Base-by-base conservation (phyloP, 2,113 vertebrate genomes). In the Cavia porcellus region DNA sequence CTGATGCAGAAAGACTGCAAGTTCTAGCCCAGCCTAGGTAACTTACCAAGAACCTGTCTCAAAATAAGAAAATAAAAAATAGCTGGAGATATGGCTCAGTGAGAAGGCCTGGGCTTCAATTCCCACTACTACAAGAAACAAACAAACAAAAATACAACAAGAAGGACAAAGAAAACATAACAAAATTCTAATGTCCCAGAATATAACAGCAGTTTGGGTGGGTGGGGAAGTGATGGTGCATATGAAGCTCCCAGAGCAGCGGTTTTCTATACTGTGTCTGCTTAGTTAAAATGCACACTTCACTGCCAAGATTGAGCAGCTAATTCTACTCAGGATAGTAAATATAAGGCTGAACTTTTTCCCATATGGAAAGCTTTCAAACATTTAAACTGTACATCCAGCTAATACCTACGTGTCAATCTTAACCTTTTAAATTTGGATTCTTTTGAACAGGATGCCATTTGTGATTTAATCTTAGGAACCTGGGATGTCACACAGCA, bases 321-420 rank as follows among this genome's bases (percentile, higher is more conserved):
- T 74, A 72, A 80, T 62, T 81, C 57, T 66, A 35, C 35, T 42
- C n/a, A 45, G 82, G 75, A 77, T 61, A 86, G 89, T 84, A 94
- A 94, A 86, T 72, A 72, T 0, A 89, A 35, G 35, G 52, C 68
- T 62, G 47, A 94, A 77, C 47, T 86, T 86, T 42, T 35, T 2
- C 30, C 38, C 6, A 8, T 19, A 68, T 28, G 24, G 70, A 89
- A 95, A 70, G 10, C 68, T 72, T 94, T 90, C 42, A 86, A 57
- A 95, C 42, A 95, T 86, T 94, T 86, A 80, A 88, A 96, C 85
- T 77, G n/a, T 52, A 74, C 0, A 82, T 79, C 42, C 13, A 32
- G 72, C 24, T 72, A 92, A 88, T 15, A 59, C 28, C 50, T 50
- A 50, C 61, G 42, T 70, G 61, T 89, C 72, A 12, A 47, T 55